Conservation (phyloP, 2,888 invertebrate genomes). For the Sinodicranocentrus sp. region DNA sequence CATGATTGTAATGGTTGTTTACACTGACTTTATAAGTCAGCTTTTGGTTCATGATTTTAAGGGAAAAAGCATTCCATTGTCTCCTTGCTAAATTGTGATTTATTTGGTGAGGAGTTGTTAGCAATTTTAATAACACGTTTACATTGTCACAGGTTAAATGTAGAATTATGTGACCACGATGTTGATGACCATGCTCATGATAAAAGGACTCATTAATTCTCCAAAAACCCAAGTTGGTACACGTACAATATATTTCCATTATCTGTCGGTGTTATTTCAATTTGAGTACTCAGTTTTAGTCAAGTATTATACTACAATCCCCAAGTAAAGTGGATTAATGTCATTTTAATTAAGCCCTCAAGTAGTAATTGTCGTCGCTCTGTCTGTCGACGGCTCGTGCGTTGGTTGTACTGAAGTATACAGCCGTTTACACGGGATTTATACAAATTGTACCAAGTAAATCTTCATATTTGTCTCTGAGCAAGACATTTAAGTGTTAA, state of each 20-base stretch:
- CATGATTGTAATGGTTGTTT: conserved; percentile 17
- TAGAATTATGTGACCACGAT: conserved; percentile 7
- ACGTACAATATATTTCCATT: background rate
- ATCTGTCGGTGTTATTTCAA: conserved; percentile 1
- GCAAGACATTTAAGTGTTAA: background rate
- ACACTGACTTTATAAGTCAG: conserved; percentile 9
- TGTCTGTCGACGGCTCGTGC: conserved; percentile 4
- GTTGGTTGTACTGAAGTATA: background rate
- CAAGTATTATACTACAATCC: background rate
- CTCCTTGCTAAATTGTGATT: conserved; percentile 39
- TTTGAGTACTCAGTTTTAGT: background rate
- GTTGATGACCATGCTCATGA: background rate
- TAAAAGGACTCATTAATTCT: background rate
- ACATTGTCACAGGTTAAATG: conserved; percentile 32
- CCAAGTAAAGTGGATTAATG: conserved; percentile 51
- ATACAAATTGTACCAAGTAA: too few relatives aligned
- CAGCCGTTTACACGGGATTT: too few relatives aligned
- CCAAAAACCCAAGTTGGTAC: background rate
- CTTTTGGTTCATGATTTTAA: conserved; percentile 2
- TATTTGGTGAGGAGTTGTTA: conserved; percentile 31
- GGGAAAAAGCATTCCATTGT: conserved; percentile 35
- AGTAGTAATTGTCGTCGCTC: conserved; percentile 22
- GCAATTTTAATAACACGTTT: conserved; percentile 43
- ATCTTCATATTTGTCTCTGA: too few relatives aligned
- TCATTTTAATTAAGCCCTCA: conserved; percentile 54